A percentile compares a stretch with the other conserved stretches of the same genome.
Evolutionary conservation across 2,888 invertebrate species (phyloP).

Genomic region (Athalia rosae): DNA sequence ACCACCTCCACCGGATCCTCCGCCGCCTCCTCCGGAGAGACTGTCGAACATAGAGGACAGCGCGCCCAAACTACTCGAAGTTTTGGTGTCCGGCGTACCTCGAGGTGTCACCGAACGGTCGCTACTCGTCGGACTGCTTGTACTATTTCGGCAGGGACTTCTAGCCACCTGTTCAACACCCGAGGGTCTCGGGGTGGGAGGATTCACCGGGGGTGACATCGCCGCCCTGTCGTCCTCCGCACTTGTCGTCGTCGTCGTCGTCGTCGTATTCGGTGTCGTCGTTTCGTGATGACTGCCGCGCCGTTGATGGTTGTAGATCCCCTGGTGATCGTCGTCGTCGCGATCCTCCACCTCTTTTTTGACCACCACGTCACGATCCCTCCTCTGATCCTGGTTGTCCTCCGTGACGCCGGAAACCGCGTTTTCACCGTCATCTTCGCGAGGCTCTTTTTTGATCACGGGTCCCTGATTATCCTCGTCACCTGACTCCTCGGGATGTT

Average conservation of each 20-base stretch:
- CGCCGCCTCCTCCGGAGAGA: conserved; percentile 78
- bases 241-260: conserved; percentile 61
- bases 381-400: conserved; percentile 71
- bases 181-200: conserved; percentile 75
- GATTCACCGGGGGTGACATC: conserved; percentile 68
- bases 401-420: conserved; percentile 67
- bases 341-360: conserved; percentile 80
- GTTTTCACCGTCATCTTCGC: conserved; percentile 67
- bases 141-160: conserved; percentile 80
- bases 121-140: conserved; percentile 83
- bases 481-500: conserved; percentile 75
- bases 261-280: conserved; percentile 59
- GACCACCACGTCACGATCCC: conserved; percentile 75
- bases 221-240: conserved; percentile 70
- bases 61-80: conserved; percentile 83
- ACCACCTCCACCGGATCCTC: conserved; percentile 58
- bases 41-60: conserved; percentile 94
- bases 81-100: conserved; percentile 78
- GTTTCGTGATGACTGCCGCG: conserved; percentile 66
- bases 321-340: conserved; percentile 74
- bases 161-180: conserved; percentile 73
- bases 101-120: conserved; percentile 87
- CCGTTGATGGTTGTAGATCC: conserved; percentile 64
- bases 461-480: conserved; percentile 74
- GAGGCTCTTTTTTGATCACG: conserved; percentile 77